Evolutionary conservation across 2,888 invertebrate genomes (phyloP).

Genomic region (Drosophila helvetica): DNA sequence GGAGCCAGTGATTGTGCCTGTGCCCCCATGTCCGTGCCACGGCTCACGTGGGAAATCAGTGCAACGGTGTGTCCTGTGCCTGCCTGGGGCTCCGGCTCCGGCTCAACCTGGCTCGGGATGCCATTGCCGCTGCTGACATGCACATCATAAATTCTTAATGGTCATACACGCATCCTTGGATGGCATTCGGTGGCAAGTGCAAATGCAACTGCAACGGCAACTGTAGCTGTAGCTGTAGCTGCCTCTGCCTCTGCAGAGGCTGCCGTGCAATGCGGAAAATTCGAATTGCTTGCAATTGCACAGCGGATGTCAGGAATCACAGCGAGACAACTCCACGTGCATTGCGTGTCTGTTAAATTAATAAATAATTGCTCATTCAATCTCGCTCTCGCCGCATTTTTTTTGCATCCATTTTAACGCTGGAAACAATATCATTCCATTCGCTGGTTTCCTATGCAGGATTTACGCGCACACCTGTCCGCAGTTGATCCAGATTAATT

Average conservation of each 20-base stretch:
- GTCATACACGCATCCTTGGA: slow-evolving; percentile 41
- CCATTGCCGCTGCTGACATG: slow-evolving; percentile 58
- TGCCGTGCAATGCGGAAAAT: slow-evolving; percentile 26
- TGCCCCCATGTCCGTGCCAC: background rate
- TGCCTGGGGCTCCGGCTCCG: slow-evolving; percentile 19
- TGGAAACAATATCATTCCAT: slow-evolving; percentile 11
- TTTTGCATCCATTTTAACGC: slow-evolving; percentile 3
- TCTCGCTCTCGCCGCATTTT: slow-evolving; percentile 12
- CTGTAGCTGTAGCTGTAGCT: too few relatives aligned
- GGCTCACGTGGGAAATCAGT: slow-evolving; percentile 58
- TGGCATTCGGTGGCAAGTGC: slow-evolving; percentile 11
- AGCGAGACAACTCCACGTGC: slow-evolving; percentile 52
- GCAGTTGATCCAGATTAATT: slow-evolving; percentile 64
- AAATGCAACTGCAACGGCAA: background rate
- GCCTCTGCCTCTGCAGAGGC: slow-evolving; percentile 11
- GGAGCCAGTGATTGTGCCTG: slow-evolving; percentile 7
- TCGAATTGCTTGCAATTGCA: slow-evolving; percentile 54
- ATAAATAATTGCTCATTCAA: slow-evolving; percentile 62
- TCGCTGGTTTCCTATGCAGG: slow-evolving; percentile 35
- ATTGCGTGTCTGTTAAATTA: slow-evolving; percentile 68
- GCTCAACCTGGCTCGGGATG: slow-evolving; percentile 16
- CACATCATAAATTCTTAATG: slow-evolving; percentile 77
- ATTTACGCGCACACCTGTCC: slow-evolving; percentile 50
- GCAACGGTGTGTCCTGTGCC: slow-evolving; percentile 20
- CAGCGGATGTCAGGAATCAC: slow-evolving; percentile 62